phyloP scores from a whole-genome alignment of 1,140 invertebrate species.

The Leptopilina boulardi region DNA sequence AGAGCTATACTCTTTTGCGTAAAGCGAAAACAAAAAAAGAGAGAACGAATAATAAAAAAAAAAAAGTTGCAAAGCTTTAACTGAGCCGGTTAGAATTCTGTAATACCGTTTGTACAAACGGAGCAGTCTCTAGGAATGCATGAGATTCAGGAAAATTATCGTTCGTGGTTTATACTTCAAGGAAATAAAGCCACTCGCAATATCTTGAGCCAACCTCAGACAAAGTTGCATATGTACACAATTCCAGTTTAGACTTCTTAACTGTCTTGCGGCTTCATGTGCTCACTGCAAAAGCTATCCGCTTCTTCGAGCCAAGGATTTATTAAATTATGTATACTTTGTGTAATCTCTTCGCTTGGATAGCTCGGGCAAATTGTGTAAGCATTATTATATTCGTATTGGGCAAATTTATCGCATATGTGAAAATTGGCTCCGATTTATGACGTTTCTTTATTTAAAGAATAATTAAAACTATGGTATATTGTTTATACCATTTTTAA shows the following conservation, averaged over 20 bases:
- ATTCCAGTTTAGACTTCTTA: constrained; percentile 61
- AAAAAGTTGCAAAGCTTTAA: constrained; percentile 23
- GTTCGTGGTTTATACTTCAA: constrained; percentile 31
- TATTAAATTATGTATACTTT: constrained; percentile 34
- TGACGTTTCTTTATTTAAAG: background rate
- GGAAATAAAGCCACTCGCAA: constrained; percentile 33
- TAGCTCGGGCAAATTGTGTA: constrained; percentile 5
- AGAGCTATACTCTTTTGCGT: background rate
- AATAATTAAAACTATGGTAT: too few relatives aligned
- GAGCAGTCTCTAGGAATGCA: constrained; percentile 1
- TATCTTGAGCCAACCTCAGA: constrained; percentile 29
- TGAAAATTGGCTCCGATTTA: constrained; percentile 9
- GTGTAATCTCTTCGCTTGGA: constrained; percentile 29
- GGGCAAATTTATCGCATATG: constrained; percentile 4
- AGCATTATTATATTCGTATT: too few relatives aligned
- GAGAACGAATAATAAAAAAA: background rate
- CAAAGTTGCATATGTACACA: constrained; percentile 59
- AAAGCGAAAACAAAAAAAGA: background rate
- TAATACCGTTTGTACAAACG: constrained; percentile 2
- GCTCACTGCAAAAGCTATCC: constrained; percentile 57
- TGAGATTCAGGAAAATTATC: constrained; percentile 30
- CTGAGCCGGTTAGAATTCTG: constrained; percentile 1
- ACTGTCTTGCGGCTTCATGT: constrained; percentile 57
- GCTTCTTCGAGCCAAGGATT: constrained; percentile 57
- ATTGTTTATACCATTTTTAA: background rate